Evolutionary conservation across 2,888 invertebrate species (phyloP).

Genomic region (Acrobasis consociella): DNA sequence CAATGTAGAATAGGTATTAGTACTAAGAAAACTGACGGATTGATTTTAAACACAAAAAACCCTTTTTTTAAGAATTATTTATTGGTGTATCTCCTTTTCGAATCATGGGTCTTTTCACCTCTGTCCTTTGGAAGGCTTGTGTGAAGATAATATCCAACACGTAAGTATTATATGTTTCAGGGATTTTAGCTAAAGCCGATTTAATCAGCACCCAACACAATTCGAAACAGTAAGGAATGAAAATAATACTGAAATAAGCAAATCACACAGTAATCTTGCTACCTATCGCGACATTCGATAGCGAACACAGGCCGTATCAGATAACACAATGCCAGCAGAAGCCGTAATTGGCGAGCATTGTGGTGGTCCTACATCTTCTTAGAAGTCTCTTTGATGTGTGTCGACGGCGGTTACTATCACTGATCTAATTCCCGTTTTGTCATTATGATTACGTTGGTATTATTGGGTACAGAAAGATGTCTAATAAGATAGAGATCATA

Average conservation of each 20-base stretch:
- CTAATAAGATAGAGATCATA: neutral
- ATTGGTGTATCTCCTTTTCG: too few relatives aligned
- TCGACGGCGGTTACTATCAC: conserved; percentile 9
- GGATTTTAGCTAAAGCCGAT: too few relatives aligned
- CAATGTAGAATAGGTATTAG: too few relatives aligned
- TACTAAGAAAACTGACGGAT: too few relatives aligned
- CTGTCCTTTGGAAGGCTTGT: too few relatives aligned
- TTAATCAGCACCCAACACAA: neutral
- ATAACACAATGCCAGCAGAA: conserved; percentile 48
- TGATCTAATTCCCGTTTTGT: conserved; percentile 24
- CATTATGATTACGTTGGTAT: conserved; percentile 19
- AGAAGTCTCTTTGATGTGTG: conserved; percentile 38
- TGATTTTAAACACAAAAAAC: too few relatives aligned
- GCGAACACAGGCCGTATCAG: conserved; percentile 48
- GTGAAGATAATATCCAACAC: too few relatives aligned
- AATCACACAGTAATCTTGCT: conserved; percentile 20
- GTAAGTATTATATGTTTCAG: too few relatives aligned
- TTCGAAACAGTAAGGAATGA: neutral
- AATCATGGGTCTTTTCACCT: too few relatives aligned
- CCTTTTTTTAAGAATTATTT: too few relatives aligned
- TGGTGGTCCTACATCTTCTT: conserved; percentile 53
- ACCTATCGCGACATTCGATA: conserved; percentile 26
- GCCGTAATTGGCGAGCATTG: conserved; percentile 43
- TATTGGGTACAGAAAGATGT: neutral
- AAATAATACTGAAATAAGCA: neutral